Base-by-base conservation (phyloP, 2,888 invertebrate genomes). In the Lasiommata megera region DNA sequence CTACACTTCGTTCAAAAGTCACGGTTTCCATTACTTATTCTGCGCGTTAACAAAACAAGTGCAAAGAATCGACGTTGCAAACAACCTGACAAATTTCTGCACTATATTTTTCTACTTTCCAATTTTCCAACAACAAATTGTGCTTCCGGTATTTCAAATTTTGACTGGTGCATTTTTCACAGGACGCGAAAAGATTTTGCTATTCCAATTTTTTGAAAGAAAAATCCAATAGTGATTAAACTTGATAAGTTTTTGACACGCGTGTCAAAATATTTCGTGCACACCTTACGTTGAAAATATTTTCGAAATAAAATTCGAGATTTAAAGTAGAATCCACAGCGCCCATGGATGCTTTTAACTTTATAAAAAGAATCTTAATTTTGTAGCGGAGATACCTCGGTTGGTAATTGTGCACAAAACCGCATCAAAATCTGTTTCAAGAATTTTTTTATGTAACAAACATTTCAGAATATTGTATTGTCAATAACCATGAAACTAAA, bases 111-210 rank as follows among this genome's bases (percentile, higher is more conserved):
- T 40, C 40, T 31, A 52, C 17, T 52, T 29, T 41, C 31, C 51
- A 17, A 40, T 40, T 51, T n/a, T 6, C 23, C 29, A 29, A 28
- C 29, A 52, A 41, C 51, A 52, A 52, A 52, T 51, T 52, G 31
- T 40, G 40, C 40, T 40, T 29, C 40, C 17, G 29, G 16, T 40
- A 40, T 29, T 52, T n/a, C 29, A 41, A 52, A 52, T 52, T 51
- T 40, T 52, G 51, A 40, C 51, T 41, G 40, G 51, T 40, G 38
- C 38, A 51, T 51, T 40, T 51, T 50, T 51, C 51, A 40, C 47
- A 1, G 3, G 17, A 44, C 38, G 37, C 28, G 28, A 9, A 29
- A 8, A 12, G 51, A 31, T 50, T 48, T 37, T 38, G 28, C 12
- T 8, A 28, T 28, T 11, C 50, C 18, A 37, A 38, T 38, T 12